Conservation (phyloP, 2,113 vertebrate species). For the Tinamus guttatus region DNA sequence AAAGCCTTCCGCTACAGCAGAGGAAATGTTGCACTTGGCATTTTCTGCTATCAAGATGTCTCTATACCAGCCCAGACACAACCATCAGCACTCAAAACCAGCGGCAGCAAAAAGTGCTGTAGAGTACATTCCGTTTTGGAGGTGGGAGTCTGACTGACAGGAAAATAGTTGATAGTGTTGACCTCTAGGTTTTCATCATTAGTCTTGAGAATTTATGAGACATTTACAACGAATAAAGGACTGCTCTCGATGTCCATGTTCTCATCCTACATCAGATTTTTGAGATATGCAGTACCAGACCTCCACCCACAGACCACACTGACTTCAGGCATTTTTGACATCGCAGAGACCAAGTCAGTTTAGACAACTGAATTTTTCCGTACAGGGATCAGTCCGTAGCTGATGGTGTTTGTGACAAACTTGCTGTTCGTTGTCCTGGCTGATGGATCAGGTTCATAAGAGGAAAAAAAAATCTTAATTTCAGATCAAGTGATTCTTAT, state of each 20-base stretch:
- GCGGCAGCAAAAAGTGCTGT: constrained; percentile 16
- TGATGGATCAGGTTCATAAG: background rate
- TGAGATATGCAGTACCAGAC: background rate
- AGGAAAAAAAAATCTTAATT: background rate
- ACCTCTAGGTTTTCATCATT: constrained; percentile 32
- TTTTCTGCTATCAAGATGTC: constrained; percentile 11
- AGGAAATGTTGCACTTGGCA: background rate
- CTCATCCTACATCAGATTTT: background rate
- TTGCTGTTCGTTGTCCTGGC: background rate
- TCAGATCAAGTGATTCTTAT: background rate
- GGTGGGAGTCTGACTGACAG: constrained; percentile 39
- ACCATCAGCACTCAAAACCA: constrained; percentile 15
- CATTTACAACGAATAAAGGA: constrained; percentile 16
- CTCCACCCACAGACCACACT: constrained; percentile 18
- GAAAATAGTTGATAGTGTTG: constrained; percentile 32
- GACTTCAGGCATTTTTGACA: background rate
- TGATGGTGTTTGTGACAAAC: background rate
- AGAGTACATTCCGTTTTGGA: background rate
- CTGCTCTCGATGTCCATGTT: background rate
- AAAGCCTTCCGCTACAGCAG: background rate
- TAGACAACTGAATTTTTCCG: background rate
- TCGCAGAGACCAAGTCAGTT: background rate
- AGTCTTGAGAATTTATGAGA: background rate
- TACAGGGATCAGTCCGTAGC: background rate
- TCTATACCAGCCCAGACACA: background rate